A percentile compares a stretch with the other conserved stretches of the same genome.
Evolutionary conservation across 2,113 vertebrate genomes (phyloP).

Genomic region (Podarcis muralis): DNA sequence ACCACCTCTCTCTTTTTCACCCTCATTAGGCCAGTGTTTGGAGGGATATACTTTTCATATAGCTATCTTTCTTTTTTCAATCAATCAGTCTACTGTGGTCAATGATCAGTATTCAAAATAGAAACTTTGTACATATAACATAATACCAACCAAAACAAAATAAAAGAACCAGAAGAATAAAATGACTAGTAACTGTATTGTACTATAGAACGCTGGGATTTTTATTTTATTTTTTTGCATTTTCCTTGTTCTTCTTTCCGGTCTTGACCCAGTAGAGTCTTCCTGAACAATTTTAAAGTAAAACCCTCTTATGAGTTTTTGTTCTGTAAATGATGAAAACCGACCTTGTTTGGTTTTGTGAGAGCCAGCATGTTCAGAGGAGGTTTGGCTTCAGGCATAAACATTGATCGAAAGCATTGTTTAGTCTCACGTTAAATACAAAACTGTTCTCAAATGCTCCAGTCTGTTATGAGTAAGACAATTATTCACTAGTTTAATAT

Average conservation of each 20-base stretch:
- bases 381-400: conserved; percentile 5
- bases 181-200: too few species aligned
- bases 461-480: conserved; percentile 47
- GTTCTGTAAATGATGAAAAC: conserved; percentile 5
- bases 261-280: not conserved
- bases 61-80: not conserved
- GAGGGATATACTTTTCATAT: not conserved
- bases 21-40: not conserved
- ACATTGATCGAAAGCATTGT: not conserved
- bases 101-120: too few species aligned
- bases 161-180: too few species aligned
- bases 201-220: too few species aligned
- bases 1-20: not conserved
- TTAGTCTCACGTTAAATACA: not conserved
- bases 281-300: not conserved
- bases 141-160: too few species aligned
- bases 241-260: not conserved
- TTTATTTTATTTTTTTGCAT: not conserved
- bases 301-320: not conserved
- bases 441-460: conserved; percentile 30
- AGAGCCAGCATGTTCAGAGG: not conserved
- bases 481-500: conserved; percentile 46
- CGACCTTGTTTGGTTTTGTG: conserved; percentile 12
- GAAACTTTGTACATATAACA: too few species aligned
- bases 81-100: too few species aligned